Evolutionary conservation across 1,140 invertebrate species (phyloP), one percentile per base, ranked within the genome.

Genomic region (Bilobella aurantiaca): DNA sequence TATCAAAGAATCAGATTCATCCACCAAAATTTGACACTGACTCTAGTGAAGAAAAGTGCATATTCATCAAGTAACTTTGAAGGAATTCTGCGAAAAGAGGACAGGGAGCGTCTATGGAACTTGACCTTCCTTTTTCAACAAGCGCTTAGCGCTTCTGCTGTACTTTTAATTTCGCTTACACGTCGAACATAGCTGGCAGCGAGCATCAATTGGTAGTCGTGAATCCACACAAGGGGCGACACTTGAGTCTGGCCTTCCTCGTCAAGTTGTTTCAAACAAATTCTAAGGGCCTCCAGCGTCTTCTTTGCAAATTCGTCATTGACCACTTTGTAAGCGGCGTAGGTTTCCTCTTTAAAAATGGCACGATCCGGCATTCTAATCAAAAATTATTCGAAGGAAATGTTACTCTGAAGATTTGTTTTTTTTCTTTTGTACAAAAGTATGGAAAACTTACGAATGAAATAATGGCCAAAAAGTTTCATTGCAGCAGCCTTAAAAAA

Each of bases 401-500:
- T n/a, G n/a, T n/a, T n/a, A n/a, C n/a, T n/a, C n/a, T n/a, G n/a
- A n/a, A n/a, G n/a, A n/a, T n/a, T n/a, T n/a, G n/a, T n/a, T n/a
- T n/a, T n/a, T 42, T 18, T 12, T 42, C 34, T 12, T 18, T 8
- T 42, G 74, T 5, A 42, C 34, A 42, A 12, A 42, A n/a, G n/a
- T n/a, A 42, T 42, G 34, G 8, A 53, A 23, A 23, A 53, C 49
- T 8, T 53, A 53, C 49, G 76, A 79, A 62, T 80, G 79, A 68
- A 80, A 78, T 28, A 79, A 69, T 0, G 79, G 79, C 79, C 79
- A 80, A 74, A 93, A 91, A 0, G 89, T 91, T 2, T 87, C 90
- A 75, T 94, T 94, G 75, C 90, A 93, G 75, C 89, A 92, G 8
- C 78, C 79, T 66, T 78, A 78, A 73, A 79, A 80, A 62, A 75